Evolutionary conservation across 1,140 invertebrate species (phyloP).

Genomic region (Phymorhynchus buccinoides): DNA sequence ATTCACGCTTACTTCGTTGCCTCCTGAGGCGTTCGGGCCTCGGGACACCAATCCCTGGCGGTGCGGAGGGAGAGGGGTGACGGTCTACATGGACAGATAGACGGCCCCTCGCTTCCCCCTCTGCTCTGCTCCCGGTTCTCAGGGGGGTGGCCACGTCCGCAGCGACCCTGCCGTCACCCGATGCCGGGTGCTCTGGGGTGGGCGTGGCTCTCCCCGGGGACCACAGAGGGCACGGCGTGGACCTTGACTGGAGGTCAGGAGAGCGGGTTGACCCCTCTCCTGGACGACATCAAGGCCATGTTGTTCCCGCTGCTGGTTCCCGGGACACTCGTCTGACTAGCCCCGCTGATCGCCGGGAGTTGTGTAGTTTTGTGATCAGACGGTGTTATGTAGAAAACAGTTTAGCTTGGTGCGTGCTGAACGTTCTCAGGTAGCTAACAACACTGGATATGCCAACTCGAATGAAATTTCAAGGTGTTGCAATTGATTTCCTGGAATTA

Average conservation of each 20-base stretch:
- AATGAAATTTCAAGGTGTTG: no score
- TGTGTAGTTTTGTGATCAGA: no score
- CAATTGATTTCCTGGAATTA: no score
- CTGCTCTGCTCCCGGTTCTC: slow-evolving; percentile 41
- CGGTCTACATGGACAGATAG: background rate
- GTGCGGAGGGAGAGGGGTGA: background rate
- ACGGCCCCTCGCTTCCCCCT: background rate
- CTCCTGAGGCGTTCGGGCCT: slow-evolving; percentile 36
- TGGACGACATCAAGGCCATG: background rate
- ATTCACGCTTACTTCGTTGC: slow-evolving; percentile 41
- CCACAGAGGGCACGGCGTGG: slow-evolving; percentile 13
- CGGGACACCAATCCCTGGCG: slow-evolving; percentile 1
- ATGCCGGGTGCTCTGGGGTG: slow-evolving; percentile 24
- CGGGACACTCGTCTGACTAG: background rate
- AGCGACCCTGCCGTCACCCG: slow-evolving; percentile 36
- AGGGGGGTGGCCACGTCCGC: slow-evolving; percentile 9
- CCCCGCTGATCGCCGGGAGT: no score
- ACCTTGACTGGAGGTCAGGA: slow-evolving; percentile 12
- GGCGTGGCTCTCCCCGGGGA: slow-evolving; percentile 35
- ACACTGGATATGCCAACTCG: no score
- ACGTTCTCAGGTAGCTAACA: no score
- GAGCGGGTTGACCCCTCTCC: background rate
- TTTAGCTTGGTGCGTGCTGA: no score
- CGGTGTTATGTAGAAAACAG: no score
- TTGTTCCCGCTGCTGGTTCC: background rate